These are phyloP conservation scores for Muntiacus reevesi DNA, from an alignment of 2,113 vertebrate species.

Conservation along the genomic window DNA sequence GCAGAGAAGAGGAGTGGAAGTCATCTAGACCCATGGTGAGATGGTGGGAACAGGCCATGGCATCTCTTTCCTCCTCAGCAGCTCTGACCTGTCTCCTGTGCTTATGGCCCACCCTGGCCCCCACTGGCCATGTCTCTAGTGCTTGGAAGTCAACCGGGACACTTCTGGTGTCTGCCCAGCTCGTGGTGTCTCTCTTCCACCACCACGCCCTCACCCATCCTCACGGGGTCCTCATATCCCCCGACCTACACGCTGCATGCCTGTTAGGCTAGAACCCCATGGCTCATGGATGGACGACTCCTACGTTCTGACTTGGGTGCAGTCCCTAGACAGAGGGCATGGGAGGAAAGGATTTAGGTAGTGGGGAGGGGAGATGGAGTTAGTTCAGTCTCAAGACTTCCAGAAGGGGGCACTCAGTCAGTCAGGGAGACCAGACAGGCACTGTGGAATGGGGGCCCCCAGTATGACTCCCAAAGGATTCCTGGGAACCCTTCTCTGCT, in stretches of 20 bases:
- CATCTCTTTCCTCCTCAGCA: slow-evolving; percentile 25
- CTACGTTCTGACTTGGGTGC: not conserved
- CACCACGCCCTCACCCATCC: rapidly evolving
- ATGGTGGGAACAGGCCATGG: rapidly evolving
- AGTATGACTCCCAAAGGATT: not conserved
- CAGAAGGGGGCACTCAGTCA: not conserved
- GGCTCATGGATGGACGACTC: not conserved
- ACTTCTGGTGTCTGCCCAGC: not conserved
- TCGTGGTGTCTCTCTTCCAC: not conserved
- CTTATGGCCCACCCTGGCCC: not conserved
- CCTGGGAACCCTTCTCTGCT: not conserved
- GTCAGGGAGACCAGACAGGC: not conserved
- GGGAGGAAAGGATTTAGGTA: not conserved
- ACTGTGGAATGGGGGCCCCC: not conserved
- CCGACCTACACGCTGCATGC: rapidly evolving
- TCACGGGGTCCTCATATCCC: rapidly evolving
- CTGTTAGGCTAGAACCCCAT: not conserved
- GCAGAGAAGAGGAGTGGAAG: not conserved
- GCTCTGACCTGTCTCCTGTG: not conserved
- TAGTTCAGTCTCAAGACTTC: not conserved
- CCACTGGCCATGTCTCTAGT: not conserved
- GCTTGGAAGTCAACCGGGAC: not conserved
- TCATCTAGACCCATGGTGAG: not conserved
- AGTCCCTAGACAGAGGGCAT: not conserved
- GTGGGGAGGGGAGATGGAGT: too few species aligned